Base-by-base conservation (phyloP, 2,797 vertebrate species). In the Danio aesculapii region DNA sequence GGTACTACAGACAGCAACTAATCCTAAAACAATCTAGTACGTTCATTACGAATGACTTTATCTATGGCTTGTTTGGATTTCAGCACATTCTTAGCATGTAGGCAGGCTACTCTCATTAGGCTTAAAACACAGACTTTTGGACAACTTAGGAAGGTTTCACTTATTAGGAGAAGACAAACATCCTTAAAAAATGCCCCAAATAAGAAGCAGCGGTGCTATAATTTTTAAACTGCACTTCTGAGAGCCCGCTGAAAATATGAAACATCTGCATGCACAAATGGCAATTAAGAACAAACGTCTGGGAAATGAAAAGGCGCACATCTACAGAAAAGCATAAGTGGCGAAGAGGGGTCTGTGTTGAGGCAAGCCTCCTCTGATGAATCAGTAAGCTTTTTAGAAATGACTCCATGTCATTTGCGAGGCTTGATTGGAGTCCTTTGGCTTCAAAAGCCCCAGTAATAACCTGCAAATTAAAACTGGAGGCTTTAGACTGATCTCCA, bases 391-490 rank as follows among this genome's bases (percentile, higher is more conserved):
- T 73, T 85, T 86, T 81, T 55, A 74, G 58, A 79, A 71, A 81
- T 73, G 75, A 55, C 77, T 81, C 70, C 41, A 84, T 86, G 79
- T 85, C 83, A 83, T 86, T 86, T 87, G 83, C 13, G 74, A 83
- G 12, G 84, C 87, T 86, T 71, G 74, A 85, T 69, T 86, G 73
- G 62, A 87, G 82, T 84, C 73, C 84, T 85, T 84, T 87, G 64
- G 81, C 85, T 81, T 87, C 70, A 88, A 86, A 91, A 84, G 69
- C 66, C 57, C 61, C 52, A 52, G 73, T 82, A 89, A 89, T 85
- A 88, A 84, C 76, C 77, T 81, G 86, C 86, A 89, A 87, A 88
- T 85, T 59, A 82, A 68, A 72, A 84, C 41, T 47, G 49, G 55
- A 44, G 47, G 17, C n/a, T 63, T 81, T 30, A 39, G 70, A 57